Evolutionary conservation across 2,113 vertebrate species (phyloP).

Genomic region (Brachyistius frenatus): DNA sequence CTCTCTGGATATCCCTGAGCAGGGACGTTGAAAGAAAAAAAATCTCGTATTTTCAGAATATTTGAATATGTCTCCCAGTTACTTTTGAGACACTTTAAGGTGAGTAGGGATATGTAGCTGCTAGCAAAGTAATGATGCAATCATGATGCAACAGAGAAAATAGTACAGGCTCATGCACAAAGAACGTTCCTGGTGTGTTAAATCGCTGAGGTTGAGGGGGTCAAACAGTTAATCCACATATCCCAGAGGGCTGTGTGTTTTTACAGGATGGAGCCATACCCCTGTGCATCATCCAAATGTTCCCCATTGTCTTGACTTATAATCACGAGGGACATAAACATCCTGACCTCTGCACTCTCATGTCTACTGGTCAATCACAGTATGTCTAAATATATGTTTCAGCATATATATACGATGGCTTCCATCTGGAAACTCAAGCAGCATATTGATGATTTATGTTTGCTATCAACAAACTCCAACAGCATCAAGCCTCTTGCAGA

Average conservation of each 20-base stretch:
- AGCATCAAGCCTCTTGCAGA: constrained; percentile 5
- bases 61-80: constrained; percentile 61
- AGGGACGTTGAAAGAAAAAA: constrained; percentile 12
- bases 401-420: constrained; percentile 36
- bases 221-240: constrained; percentile 60
- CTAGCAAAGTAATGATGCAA: constrained; percentile 60
- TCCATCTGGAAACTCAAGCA: constrained; percentile 66
- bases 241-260: constrained; percentile 50
- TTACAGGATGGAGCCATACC: constrained; percentile 45
- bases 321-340: constrained; percentile 63
- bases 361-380: constrained; percentile 47
- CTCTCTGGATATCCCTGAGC: constrained; percentile 34
- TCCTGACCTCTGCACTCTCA: constrained; percentile 64
- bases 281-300: constrained; percentile 40
- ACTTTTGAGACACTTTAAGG: constrained; percentile 63
- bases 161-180: constrained; percentile 37
- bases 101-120: constrained; percentile 47
- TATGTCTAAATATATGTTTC: constrained; percentile 50
- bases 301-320: constrained; percentile 57
- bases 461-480: constrained; percentile 25
- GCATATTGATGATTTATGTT: constrained; percentile 47
- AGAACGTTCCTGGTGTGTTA: constrained; percentile 38
- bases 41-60: constrained; percentile 39
- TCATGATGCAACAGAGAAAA: constrained; percentile 56
- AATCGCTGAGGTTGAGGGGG: constrained; percentile 44